Percentiles rank a stretch among this genome's conserved stretches.
These are phyloP conservation scores for Amphipoea oculea DNA, from an alignment of 2,888 invertebrate species.

Conservation along the genomic window DNA sequence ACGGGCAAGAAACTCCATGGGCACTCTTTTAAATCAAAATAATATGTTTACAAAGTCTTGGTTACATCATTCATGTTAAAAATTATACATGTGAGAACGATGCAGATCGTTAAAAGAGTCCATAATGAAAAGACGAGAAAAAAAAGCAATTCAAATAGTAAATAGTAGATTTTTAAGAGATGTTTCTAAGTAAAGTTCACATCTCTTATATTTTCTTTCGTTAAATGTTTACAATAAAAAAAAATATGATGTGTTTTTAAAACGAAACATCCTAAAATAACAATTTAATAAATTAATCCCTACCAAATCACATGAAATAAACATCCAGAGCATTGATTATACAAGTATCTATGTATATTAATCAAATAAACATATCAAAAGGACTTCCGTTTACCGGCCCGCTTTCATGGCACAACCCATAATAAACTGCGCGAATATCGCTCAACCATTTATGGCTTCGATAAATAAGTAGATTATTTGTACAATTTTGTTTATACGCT, in stretches of 20 bases:
- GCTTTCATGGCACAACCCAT: neutral
- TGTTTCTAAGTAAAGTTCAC: too few species aligned
- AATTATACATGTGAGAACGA: too few species aligned
- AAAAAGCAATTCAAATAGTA: too few species aligned
- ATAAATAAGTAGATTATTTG: slow-evolving; percentile 10
- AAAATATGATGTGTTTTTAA: neutral
- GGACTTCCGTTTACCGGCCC: slow-evolving; percentile 33
- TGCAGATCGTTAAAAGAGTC: too few species aligned
- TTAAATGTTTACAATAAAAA: too few species aligned
- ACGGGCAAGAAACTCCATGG: too few species aligned
- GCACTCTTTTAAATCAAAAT: too few species aligned
- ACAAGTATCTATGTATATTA: neutral
- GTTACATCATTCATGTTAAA: too few species aligned
- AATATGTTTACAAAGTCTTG: too few species aligned
- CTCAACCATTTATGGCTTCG: slow-evolving; percentile 1
- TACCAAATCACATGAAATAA: neutral
- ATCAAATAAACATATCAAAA: slow-evolving; percentile 35
- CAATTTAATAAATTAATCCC: neutral
- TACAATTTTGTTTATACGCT: slow-evolving; percentile 6
- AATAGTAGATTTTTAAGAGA: too few species aligned
- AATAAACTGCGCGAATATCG: slow-evolving; percentile 26
- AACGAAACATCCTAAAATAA: neutral
- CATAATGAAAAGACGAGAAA: too few species aligned
- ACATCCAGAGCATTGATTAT: neutral
- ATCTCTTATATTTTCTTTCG: too few species aligned